A percentile compares a stretch with the other conserved stretches of the same genome.
These are phyloP conservation scores for Cotesia typhae DNA, from an alignment of 1,140 invertebrate species.

Conservation along the genomic window DNA sequence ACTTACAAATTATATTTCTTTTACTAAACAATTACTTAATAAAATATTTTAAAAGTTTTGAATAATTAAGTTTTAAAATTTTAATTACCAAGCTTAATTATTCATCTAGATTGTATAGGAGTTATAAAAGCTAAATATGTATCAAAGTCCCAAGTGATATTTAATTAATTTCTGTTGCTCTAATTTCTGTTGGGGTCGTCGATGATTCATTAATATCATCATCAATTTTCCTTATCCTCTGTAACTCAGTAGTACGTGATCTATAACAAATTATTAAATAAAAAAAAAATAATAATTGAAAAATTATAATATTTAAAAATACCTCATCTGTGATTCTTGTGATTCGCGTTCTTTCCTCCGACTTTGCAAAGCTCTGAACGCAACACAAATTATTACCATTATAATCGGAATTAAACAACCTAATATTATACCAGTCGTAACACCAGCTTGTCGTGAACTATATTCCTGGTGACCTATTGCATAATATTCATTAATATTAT, in stretches of 20 bases:
- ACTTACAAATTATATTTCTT: no score
- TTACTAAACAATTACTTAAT: no score
- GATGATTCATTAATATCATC: constrained; percentile 49
- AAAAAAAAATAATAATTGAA: not conserved
- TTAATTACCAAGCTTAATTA: no score
- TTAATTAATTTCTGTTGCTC: constrained; percentile 44
- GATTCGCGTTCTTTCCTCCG: constrained; percentile 67
- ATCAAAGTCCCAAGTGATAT: not conserved
- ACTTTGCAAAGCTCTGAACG: constrained; percentile 71
- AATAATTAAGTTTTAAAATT: no score
- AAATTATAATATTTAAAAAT: constrained; percentile 27
- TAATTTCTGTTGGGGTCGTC: constrained; percentile 41
- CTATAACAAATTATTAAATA: constrained; percentile 39
- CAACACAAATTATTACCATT: constrained; percentile 75
- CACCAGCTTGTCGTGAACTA: constrained; percentile 76
- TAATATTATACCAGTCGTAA: constrained; percentile 79
- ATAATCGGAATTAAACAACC: constrained; percentile 79
- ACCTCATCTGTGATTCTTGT: constrained; percentile 58
- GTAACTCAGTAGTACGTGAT: constrained; percentile 51
- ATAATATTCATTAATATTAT: not conserved
- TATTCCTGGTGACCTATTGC: constrained; percentile 79
- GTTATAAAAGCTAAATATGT: no score
- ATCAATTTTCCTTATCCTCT: constrained; percentile 52
- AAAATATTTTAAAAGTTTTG: no score
- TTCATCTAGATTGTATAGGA: no score